Conservation (phyloP, 2,113 vertebrate genomes). For the Psittacara wagleri region DNA sequence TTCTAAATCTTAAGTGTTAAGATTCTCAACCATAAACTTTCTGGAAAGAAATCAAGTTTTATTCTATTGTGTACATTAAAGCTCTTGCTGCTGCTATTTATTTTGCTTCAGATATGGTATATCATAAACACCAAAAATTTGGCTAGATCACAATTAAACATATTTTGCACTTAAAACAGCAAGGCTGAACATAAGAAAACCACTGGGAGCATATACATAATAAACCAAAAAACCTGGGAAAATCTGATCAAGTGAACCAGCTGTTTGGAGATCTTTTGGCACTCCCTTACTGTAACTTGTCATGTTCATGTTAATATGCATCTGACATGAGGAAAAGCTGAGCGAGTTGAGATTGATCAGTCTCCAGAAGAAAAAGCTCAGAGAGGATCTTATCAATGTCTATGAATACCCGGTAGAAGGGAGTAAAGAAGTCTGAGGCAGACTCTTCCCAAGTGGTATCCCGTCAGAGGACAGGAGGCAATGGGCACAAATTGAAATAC, state of each 20-base stretch:
- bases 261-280: neutral
- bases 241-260: neutral
- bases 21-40: neutral
- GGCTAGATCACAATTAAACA: neutral
- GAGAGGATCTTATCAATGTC: neutral
- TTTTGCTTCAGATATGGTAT: neutral
- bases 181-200: neutral
- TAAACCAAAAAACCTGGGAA: neutral
- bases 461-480: neutral
- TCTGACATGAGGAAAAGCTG: neutral
- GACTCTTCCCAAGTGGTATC: neutral
- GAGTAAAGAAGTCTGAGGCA: neutral
- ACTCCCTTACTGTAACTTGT: neutral
- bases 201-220: neutral
- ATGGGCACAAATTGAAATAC: neutral
- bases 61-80: neutral
- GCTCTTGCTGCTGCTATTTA: neutral
- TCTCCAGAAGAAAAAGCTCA: neutral
- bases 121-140: neutral
- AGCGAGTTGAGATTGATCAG: neutral
- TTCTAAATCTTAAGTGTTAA: neutral
- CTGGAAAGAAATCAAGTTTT: neutral
- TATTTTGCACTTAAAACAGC: neutral
- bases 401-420: neutral
- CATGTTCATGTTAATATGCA: neutral